Conservation (phyloP, 1,140 invertebrate genomes). For the Stegodyphus dumicola region DNA sequence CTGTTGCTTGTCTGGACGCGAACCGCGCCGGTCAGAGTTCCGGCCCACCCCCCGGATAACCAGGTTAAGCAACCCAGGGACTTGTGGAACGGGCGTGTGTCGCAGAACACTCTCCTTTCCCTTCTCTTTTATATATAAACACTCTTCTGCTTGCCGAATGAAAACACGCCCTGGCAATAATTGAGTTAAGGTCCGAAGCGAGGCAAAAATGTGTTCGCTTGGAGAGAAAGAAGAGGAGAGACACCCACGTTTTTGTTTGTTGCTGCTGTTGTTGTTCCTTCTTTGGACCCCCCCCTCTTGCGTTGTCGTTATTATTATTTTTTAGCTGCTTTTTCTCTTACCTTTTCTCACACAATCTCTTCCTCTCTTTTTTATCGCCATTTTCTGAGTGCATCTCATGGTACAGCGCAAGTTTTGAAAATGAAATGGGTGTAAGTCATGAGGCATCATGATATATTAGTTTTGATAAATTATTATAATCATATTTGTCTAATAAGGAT, state of each 20-base stretch:
- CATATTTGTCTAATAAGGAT: too few relatives aligned
- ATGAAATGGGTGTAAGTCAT: too few relatives aligned
- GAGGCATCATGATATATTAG: too few relatives aligned
- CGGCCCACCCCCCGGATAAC: conserved; percentile 40
- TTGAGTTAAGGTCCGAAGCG: conserved; percentile 53
- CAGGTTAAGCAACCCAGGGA: conserved; percentile 35
- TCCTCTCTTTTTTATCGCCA: conserved; percentile 50
- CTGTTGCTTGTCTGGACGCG: not conserved
- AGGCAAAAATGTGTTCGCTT: conserved; percentile 39
- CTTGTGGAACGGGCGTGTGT: conserved; percentile 2
- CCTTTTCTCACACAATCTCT: conserved; percentile 2
- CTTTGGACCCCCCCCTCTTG: not conserved
- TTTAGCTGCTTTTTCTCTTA: conserved; percentile 2
- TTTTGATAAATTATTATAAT: too few relatives aligned
- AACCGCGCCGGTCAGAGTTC: conserved; percentile 42
- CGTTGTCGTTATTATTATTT: not conserved
- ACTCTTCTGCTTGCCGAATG: conserved; percentile 32
- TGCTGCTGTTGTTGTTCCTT: not conserved
- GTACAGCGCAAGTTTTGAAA: not conserved
- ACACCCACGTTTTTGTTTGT: conserved; percentile 24
- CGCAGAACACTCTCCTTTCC: conserved; percentile 2
- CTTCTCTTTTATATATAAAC: conserved; percentile 30
- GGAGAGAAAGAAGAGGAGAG: conserved; percentile 9
- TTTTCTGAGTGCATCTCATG: conserved; percentile 57
- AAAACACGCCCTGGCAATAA: conserved; percentile 47